These are phyloP conservation scores for Cantharis nigra DNA, from an alignment of 2,888 invertebrate genomes.

Conservation along the genomic window DNA sequence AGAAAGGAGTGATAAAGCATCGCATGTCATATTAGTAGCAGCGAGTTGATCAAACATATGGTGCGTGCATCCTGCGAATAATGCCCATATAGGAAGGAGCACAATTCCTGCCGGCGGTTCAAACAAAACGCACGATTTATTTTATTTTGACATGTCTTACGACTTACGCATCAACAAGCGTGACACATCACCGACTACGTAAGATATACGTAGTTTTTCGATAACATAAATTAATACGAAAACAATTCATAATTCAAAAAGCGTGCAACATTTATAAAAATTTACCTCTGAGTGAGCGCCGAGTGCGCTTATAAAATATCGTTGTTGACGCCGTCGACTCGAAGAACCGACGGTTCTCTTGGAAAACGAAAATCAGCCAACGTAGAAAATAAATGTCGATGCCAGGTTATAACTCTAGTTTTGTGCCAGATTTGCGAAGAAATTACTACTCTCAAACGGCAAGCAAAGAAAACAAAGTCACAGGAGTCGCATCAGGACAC, in stretches of 20 bases:
- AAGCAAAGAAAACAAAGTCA: slow-evolving; percentile 5
- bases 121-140: slow-evolving; percentile 46
- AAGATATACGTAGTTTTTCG: neutral
- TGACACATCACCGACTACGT: slow-evolving; percentile 20
- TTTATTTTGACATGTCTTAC: slow-evolving; percentile 39
- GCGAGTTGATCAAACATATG: slow-evolving; percentile 50
- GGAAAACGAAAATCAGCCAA: neutral
- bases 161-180: slow-evolving; percentile 36
- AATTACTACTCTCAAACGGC: slow-evolving; percentile 4
- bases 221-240: slow-evolving; percentile 4
- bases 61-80: slow-evolving; percentile 48
- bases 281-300: neutral
- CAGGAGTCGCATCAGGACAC: slow-evolving; percentile 8
- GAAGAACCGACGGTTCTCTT: neutral
- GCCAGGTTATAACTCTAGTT: slow-evolving; percentile 1
- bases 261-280: slow-evolving; percentile 2
- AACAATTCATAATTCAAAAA: neutral
- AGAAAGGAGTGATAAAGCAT: slow-evolving; percentile 47
- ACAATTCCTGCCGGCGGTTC: slow-evolving; percentile 28
- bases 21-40: slow-evolving; percentile 49
- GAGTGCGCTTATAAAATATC: neutral
- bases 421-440: slow-evolving; percentile 5
- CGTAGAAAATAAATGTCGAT: slow-evolving; percentile 3
- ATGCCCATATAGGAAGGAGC: slow-evolving; percentile 10
- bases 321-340: neutral